phyloP scores from a whole-genome alignment of 2,797 vertebrate genomes.

The Rhabdophis nuchalis region DNA sequence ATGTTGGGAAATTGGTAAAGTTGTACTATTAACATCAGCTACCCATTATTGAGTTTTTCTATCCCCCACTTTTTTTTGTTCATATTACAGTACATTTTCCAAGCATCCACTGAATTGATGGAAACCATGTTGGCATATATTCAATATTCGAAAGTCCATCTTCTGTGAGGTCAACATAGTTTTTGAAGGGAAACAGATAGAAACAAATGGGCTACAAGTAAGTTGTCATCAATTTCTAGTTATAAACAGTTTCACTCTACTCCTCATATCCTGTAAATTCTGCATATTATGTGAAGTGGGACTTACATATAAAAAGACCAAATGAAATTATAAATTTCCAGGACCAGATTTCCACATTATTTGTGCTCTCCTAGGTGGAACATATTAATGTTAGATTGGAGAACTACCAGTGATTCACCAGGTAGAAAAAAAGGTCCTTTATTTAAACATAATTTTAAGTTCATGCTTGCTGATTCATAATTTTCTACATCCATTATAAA shows the following conservation, averaged over 20 bases:
- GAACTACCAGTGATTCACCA: conserved; percentile 68
- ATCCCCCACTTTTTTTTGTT: neutral
- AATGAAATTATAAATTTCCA: conserved; percentile 39
- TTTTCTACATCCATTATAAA: conserved; percentile 68
- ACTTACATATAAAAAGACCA: conserved; percentile 39
- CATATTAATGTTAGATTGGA: conserved; percentile 55
- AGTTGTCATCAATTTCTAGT: neutral
- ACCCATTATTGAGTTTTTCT: neutral
- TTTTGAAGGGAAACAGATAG: conserved; percentile 36
- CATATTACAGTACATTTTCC: neutral
- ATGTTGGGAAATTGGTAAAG: neutral
- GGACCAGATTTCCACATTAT: conserved; percentile 31
- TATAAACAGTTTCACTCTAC: neutral
- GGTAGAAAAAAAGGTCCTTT: conserved; percentile 49
- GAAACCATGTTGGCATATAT: conserved; percentile 10
- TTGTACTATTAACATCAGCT: neutral
- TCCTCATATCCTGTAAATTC: conserved; percentile 45
- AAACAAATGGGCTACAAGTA: conserved; percentile 38
- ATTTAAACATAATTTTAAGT: conserved; percentile 61
- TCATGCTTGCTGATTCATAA: conserved; percentile 73
- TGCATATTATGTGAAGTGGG: conserved; percentile 43
- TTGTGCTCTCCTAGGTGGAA: conserved; percentile 55
- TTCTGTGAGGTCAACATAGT: conserved; percentile 4
- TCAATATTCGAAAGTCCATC: conserved; percentile 14
- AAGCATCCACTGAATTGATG: neutral